Conservation (phyloP, 2,888 invertebrate genomes). For the Parapristionchus giblindavisi region DNA sequence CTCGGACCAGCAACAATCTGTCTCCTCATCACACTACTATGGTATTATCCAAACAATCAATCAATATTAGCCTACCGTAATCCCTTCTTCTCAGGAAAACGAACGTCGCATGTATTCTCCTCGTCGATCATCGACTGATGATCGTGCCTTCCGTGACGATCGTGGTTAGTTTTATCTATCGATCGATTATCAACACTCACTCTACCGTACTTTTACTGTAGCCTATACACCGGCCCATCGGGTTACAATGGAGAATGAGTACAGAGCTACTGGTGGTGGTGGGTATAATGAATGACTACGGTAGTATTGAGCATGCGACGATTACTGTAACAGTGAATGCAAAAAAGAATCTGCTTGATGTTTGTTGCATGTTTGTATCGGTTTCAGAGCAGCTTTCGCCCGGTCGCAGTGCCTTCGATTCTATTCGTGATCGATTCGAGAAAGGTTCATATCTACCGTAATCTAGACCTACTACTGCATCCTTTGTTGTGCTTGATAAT, state of each 20-base stretch:
- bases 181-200: neutral
- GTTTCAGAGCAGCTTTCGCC: conserved; percentile 53
- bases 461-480: neutral
- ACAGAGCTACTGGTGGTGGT: conserved; percentile 39
- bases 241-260: conserved; percentile 49
- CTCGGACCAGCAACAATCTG: conserved; percentile 46
- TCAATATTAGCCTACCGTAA: neutral
- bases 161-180: conserved; percentile 14
- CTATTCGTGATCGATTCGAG: conserved; percentile 57
- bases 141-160: conserved; percentile 29
- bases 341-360: neutral
- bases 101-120: conserved; percentile 33
- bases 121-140: conserved; percentile 29
- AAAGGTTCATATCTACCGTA: conserved; percentile 44
- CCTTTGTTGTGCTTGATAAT: neutral
- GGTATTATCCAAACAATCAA: neutral
- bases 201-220: conserved; percentile 17
- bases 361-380: conserved; percentile 14
- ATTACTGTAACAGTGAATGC: too few species aligned
- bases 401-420: conserved; percentile 51
- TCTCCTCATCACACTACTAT: conserved; percentile 48
- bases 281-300: neutral
- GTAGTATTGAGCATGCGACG: conserved; percentile 20
- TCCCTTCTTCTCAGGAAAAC: conserved; percentile 32
- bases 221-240: conserved; percentile 29